phyloP scores from a whole-genome alignment of 37 sponge, comb jelly and placozoan species.

The Chondrilla cf. caribensis region DNA sequence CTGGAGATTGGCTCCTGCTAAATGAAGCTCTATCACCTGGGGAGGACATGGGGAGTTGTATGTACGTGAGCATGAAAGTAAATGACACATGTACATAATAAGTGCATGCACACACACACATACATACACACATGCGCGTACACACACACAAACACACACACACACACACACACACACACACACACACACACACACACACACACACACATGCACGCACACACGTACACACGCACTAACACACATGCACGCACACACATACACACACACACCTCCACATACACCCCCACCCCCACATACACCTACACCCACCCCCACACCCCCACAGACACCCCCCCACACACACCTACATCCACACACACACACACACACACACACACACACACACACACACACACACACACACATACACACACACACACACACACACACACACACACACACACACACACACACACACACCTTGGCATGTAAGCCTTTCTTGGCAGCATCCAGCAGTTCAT shows the following conservation, averaged over 20 bases:
- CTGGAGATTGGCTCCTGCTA: constrained; percentile 55
- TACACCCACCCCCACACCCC: no score
- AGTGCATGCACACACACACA: background rate
- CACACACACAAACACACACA: no score
- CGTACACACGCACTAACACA: background rate
- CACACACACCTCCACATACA: no score
- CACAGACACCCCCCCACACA: background rate
- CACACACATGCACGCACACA: background rate
- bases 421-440: background rate
- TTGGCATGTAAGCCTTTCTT: constrained; percentile 54
- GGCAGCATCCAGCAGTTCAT: constrained; percentile 57
- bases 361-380: no score
- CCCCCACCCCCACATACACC: no score
- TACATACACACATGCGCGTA: background rate
- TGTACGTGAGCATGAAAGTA: no score
- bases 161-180: no score
- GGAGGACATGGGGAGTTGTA: no score
- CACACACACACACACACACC: background rate
- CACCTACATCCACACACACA: no score
- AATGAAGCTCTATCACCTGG: constrained; percentile 45
- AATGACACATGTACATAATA: background rate
- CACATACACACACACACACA: no score
- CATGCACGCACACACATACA: background rate
- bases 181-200: no score
- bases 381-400: no score